Conservation (phyloP, 2,888 invertebrate genomes). For the Gryllus longicercus region DNA sequence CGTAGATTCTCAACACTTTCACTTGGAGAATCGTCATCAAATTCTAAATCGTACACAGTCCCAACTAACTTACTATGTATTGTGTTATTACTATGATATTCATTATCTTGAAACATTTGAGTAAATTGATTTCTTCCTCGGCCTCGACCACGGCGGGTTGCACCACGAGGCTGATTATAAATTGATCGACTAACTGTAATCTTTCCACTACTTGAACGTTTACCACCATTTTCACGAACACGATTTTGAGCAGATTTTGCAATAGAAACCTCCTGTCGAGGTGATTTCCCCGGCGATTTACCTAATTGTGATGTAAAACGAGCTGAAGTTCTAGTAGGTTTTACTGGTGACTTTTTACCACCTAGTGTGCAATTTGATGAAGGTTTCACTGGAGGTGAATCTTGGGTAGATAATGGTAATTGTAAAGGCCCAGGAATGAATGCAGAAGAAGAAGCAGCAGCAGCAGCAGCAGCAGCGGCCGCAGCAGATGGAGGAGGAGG, state of each 20-base stretch:
- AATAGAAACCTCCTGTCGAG: constrained; percentile 43
- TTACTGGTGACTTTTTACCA: constrained; percentile 38
- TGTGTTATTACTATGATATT: constrained; percentile 47
- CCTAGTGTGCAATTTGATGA: constrained; percentile 24
- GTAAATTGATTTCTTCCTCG: constrained; percentile 40
- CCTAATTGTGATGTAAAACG: constrained; percentile 57
- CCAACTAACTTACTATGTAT: constrained; percentile 78
- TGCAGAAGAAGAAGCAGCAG: neutral
- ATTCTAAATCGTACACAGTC: constrained; percentile 82
- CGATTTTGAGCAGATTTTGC: constrained; percentile 47
- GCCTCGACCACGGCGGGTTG: constrained; percentile 53
- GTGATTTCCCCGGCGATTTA: constrained; percentile 67
- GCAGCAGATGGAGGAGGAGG: neutral
- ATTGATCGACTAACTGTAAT: constrained; percentile 29
- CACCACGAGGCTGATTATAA: constrained; percentile 46
- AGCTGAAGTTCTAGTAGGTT: constrained; percentile 53
- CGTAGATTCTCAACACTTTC: constrained; percentile 67
- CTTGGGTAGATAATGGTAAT: constrained; percentile 30
- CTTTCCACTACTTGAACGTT: constrained; percentile 28
- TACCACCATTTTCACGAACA: constrained; percentile 35
- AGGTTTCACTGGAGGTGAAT: constrained; percentile 31
- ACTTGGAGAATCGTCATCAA: constrained; percentile 66
- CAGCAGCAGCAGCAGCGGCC: neutral
- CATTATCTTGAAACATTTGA: constrained; percentile 41
- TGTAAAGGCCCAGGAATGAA: neutral